Conservation (phyloP, 2,113 vertebrate species). For the Vombatus ursinus region DNA sequence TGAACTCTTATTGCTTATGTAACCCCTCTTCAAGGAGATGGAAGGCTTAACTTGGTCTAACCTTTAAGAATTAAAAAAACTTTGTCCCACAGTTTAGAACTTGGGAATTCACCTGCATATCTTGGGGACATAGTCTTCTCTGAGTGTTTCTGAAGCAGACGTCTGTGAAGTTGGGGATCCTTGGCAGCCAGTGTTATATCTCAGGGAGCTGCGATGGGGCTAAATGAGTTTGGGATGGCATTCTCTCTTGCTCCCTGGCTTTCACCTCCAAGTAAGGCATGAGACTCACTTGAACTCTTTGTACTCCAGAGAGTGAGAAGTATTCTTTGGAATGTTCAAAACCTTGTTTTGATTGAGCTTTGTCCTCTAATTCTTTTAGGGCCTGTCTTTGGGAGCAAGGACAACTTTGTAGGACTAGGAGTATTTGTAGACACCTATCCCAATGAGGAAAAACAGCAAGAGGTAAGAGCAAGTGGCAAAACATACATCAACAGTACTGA, state of each 20-base stretch:
- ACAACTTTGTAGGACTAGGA: constrained; percentile 96
- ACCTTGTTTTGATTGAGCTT: constrained; percentile 70
- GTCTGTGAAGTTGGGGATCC: constrained; percentile 35
- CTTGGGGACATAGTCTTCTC: constrained; percentile 40
- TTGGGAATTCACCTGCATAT: constrained; percentile 66
- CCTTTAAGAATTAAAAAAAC: constrained; percentile 29
- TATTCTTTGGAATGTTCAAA: constrained; percentile 63
- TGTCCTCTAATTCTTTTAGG: constrained; percentile 85
- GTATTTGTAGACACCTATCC: constrained; percentile 98
- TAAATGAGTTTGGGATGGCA: constrained; percentile 24
- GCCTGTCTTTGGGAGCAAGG: constrained; percentile 96
- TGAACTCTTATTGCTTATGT: neutral
- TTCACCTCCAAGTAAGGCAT: constrained; percentile 46
- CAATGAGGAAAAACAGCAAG: constrained; percentile 97
- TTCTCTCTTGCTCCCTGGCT: constrained; percentile 44
- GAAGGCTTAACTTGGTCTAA: constrained; percentile 51
- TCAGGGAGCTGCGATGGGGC: constrained; percentile 7
- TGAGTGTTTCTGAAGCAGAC: constrained; percentile 57
- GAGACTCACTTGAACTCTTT: constrained; percentile 44
- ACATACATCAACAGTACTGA: constrained; percentile 50
- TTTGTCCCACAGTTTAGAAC: constrained; percentile 46
- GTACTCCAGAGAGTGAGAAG: constrained; percentile 37
- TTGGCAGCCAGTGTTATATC: constrained; percentile 46
- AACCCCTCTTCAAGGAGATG: neutral
- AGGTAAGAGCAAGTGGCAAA: constrained; percentile 86